Conservation (phyloP, 1,140 invertebrate species). For the Drosophila repletoides region DNA sequence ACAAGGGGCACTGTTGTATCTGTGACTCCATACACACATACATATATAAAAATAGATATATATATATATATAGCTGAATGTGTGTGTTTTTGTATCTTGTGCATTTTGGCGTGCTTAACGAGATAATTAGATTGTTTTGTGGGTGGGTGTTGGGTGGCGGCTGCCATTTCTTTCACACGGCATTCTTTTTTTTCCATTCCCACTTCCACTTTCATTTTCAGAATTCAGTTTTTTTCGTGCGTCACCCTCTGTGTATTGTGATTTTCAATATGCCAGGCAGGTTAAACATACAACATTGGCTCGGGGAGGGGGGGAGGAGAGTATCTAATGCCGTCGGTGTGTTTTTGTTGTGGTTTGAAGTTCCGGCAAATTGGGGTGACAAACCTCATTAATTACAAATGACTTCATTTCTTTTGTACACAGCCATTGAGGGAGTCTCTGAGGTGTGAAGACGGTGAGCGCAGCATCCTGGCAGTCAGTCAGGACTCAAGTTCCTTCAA, state of each 20-base stretch:
- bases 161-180: slow-evolving; percentile 30
- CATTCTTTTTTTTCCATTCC: slow-evolving; percentile 21
- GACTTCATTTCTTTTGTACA: slow-evolving; percentile 77
- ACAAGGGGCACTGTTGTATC: neutral
- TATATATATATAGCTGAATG: slow-evolving; percentile 1
- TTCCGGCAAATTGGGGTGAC: slow-evolving; percentile 77
- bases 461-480: slow-evolving; percentile 25
- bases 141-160: slow-evolving; percentile 23
- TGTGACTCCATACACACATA: slow-evolving; percentile 4
- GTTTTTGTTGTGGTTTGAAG: slow-evolving; percentile 52
- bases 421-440: slow-evolving; percentile 39
- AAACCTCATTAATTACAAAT: slow-evolving; percentile 81
- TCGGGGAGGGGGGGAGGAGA: too few relatives aligned
- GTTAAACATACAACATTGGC: slow-evolving; percentile 33
- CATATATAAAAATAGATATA: too few relatives aligned
- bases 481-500: slow-evolving; percentile 2
- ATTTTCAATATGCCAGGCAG: slow-evolving; percentile 73
- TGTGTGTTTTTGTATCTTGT: slow-evolving; percentile 24
- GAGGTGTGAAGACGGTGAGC: slow-evolving; percentile 55
- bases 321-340: slow-evolving; percentile 8
- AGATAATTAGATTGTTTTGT: slow-evolving; percentile 80
- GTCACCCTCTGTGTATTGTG: slow-evolving; percentile 44
- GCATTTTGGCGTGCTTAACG: slow-evolving; percentile 67
- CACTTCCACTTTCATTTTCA: neutral
- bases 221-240: slow-evolving; percentile 11